Base-by-base conservation (phyloP, 2,113 vertebrate genomes). In the Oncorhynchus masou region DNA sequence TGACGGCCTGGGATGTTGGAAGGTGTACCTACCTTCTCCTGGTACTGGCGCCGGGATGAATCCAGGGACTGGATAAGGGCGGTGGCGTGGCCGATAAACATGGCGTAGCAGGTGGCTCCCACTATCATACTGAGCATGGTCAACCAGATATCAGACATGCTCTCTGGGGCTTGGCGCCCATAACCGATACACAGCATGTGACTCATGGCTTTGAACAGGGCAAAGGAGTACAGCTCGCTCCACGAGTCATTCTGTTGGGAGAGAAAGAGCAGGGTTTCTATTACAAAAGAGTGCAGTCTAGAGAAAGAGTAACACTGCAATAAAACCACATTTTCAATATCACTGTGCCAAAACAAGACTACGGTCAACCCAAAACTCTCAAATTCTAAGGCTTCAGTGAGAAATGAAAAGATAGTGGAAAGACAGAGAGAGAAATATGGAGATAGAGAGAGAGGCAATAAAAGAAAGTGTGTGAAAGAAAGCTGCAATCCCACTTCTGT, bases 121-220 rank as follows among this genome's bases (percentile, higher is more conserved):
- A 99, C 97, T 0, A 99, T 99, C 97, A 99, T 99, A 83, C 97
- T 99, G 8, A 99, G 93, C 97, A 99, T 99, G 2, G 97, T 99
- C 48, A 99, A 93, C 97, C 97, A 99, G 93, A 99, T 96, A 87
- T 99, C 97, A 0, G 97, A 97, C 97, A 98, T 98, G 92, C 97
- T 97, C 91, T 99, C 96, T 0, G 97, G 97, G 0, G 97, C 97
- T 87, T 99, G 97, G 29, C 97, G 91, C 60, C 97, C 97, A 0
- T 99, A 98, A 6, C 97, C 97, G 1, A 99, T 99, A 87, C 97
- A 99, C 60, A 99, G 92, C 97, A 99, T 99, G 94, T 99, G 98
- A 90, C 98, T 99, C 98, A 99, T 99, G 75, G 98, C 97, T 91
- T 99, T 99, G 92, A 99, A 99, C 83, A 99, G 94, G 3, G 97